Percentiles rank a stretch among this genome's conserved stretches.
These are phyloP conservation scores for Blastobasis adustella DNA, from an alignment of 2,888 invertebrate genomes.

Conservation along the genomic window DNA sequence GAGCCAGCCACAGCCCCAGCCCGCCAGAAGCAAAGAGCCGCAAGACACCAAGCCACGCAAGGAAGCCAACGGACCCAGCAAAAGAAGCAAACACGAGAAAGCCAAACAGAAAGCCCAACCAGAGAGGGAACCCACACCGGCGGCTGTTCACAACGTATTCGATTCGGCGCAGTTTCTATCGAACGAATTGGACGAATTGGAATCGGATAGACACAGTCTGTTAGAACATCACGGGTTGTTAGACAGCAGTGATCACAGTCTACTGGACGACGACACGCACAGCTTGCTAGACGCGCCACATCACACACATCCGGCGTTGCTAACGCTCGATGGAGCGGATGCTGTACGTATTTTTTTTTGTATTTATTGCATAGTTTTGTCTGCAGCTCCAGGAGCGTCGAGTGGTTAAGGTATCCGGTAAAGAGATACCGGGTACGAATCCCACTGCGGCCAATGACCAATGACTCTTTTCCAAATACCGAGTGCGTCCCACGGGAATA, in stretches of 20 bases:
- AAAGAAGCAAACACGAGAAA: constrained; percentile 66
- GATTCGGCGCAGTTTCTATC: constrained; percentile 51
- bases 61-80: constrained; percentile 56
- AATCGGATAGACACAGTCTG: constrained; percentile 67
- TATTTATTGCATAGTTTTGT: too few species aligned
- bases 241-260: constrained; percentile 62
- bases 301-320: too few species aligned
- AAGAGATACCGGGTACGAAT: too few species aligned
- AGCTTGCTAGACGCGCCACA: constrained; percentile 43
- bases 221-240: constrained; percentile 63
- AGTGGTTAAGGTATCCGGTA: too few species aligned
- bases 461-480: too few species aligned
- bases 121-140: constrained; percentile 43
- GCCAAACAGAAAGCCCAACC: constrained; percentile 71
- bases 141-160: constrained; percentile 32
- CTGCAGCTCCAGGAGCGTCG: too few species aligned
- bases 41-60: constrained; percentile 53
- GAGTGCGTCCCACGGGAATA: too few species aligned
- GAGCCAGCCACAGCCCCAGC: constrained; percentile 33
- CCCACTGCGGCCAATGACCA: too few species aligned
- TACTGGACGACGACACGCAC: constrained; percentile 62
- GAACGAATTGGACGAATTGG: constrained; percentile 61
- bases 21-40: constrained; percentile 66
- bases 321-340: too few species aligned
- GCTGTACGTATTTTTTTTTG: too few species aligned